Percentiles rank a stretch among this genome's conserved stretches.
Conservation (phyloP, 2,113 vertebrate genomes). For the Calonectris borealis region DNA sequence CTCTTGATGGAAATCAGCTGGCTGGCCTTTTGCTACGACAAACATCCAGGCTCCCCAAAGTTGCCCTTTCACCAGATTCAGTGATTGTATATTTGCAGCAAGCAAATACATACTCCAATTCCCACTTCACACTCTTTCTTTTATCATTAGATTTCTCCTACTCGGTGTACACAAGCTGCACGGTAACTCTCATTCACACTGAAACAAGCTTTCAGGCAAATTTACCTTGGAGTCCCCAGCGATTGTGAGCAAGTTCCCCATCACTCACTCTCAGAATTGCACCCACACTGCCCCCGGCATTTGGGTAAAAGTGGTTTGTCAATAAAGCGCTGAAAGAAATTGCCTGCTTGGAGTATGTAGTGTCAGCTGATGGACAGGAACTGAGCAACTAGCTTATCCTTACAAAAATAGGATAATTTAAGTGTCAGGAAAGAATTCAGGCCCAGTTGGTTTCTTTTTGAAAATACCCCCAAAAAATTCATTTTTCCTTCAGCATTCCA, state of each 20-base stretch:
- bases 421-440: background rate
- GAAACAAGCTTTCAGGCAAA: conserved; percentile 25
- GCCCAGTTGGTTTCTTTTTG: background rate
- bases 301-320: conserved; percentile 45
- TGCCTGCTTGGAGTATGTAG: background rate
- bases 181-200: background rate
- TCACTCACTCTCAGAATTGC: background rate
- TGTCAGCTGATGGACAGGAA: background rate
- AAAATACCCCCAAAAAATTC: background rate
- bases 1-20: background rate
- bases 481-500: background rate
- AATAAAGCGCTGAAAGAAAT: conserved; percentile 36
- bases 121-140: background rate
- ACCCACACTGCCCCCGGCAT: background rate
- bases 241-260: background rate
- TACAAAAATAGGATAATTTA: background rate
- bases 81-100: background rate
- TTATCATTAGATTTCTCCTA: conserved; percentile 7
- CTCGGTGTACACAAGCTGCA: background rate
- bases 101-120: background rate
- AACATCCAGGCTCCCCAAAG: background rate
- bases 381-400: background rate
- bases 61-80: background rate
- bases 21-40: background rate
- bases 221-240: conserved; percentile 1